Base-by-base conservation (phyloP, 2,888 invertebrate species). In the Drosophila incognita region DNA sequence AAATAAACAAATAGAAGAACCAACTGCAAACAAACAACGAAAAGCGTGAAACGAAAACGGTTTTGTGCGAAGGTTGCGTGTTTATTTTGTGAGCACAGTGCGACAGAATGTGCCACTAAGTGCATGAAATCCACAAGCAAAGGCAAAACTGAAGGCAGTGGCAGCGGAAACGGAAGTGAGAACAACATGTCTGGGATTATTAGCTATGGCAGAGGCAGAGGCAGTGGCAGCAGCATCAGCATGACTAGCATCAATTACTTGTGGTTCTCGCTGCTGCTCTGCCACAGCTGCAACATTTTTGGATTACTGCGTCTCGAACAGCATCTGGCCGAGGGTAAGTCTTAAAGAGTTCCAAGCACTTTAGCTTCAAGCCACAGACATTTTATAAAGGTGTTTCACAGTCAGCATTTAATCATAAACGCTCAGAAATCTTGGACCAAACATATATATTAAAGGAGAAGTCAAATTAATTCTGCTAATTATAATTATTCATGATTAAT, bases 171-270 rank as follows among this genome's bases (percentile, higher is more conserved):
- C 67, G 62, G 33, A 64, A 64, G 36, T 24, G 60, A 58, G 46
- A 46, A 57, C 33, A 57, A 58, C 53, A 79, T 70, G 46, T 60
- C 51, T 46, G 52, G 60, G 65, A 69, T 53, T 61, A 77, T 62
- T 58, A 74, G 68, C 66, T 67, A 33, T 38, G 53, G 57, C 57
- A 62, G 49, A 27, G 48, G 40, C 53, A 66, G 53, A 69, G 79
- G 70, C 69, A 77, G 58, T 42, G 57, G 57, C 57, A 62, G 49
- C 27, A 38, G 51, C 62, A 69, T 61, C 70, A 81, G 70, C 69
- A 81, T 88, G 89, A 71, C 89, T 69, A 76, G 76, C 74, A 79
- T 81, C 84, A 74, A 73, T 71, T 83, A 66, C 59, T 57, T 83
- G 74, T 83, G 88, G 79, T 60, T 83, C 64, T 75, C 71, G 42